Percentiles rank a stretch among this genome's conserved stretches.
Conservation (phyloP, 2,888 invertebrate genomes). For the Melanostoma scalare region DNA sequence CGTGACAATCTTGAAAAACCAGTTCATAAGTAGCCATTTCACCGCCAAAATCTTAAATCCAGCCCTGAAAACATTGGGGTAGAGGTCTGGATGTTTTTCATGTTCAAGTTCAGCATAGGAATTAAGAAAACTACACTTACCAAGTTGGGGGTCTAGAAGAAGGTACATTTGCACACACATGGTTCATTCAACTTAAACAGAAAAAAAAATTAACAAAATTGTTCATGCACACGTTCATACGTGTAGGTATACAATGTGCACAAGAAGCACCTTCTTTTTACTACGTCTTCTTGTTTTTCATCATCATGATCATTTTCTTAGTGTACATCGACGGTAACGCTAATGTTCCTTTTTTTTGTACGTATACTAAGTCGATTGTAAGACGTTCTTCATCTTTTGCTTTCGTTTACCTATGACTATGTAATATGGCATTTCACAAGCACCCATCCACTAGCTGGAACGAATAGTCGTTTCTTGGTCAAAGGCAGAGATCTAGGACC, state of each 20-base stretch:
- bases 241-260: constrained; percentile 52
- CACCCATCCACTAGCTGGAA: constrained; percentile 27
- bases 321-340: constrained; percentile 59
- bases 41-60: background rate
- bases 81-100: constrained; percentile 44
- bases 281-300: constrained; percentile 35
- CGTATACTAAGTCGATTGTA: constrained; percentile 35
- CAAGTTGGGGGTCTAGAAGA: constrained; percentile 44
- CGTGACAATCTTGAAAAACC: too few relatives aligned
- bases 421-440: constrained; percentile 39
- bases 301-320: constrained; percentile 73
- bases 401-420: constrained; percentile 55
- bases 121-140: constrained; percentile 63
- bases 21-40: too few relatives aligned
- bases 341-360: constrained; percentile 49
- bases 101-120: constrained; percentile 68
- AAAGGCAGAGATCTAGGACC: constrained; percentile 51
- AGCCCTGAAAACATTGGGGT: background rate
- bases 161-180: constrained; percentile 78
- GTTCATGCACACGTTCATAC: constrained; percentile 55
- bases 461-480: constrained; percentile 55
- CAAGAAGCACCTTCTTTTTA: constrained; percentile 62
- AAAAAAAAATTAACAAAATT: constrained; percentile 43
- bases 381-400: constrained; percentile 63
- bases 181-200: constrained; percentile 79